phyloP scores from a whole-genome alignment of 2,888 invertebrate species.

The Serripes groenlandicus region DNA sequence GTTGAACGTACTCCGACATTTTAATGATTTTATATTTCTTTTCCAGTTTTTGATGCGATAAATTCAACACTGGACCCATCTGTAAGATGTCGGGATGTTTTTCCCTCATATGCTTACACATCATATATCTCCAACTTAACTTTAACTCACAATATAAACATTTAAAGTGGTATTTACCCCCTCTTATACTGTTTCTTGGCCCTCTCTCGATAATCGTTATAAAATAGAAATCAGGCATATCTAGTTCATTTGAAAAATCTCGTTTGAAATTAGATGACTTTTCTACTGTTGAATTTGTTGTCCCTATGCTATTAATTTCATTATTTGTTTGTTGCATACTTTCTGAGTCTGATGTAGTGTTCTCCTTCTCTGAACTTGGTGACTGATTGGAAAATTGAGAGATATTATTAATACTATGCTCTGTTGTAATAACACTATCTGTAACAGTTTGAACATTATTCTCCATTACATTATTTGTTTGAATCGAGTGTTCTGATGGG shows the following conservation, averaged over 20 bases:
- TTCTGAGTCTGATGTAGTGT: not conserved
- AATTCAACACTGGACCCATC: slow-evolving; percentile 65
- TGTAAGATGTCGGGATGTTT: slow-evolving; percentile 75
- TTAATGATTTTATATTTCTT: slow-evolving; percentile 75
- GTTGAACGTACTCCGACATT: slow-evolving; percentile 76
- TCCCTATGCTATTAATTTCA: not conserved
- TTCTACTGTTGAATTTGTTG: not conserved
- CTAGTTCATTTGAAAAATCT: slow-evolving; percentile 31
- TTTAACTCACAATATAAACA: slow-evolving; percentile 80
- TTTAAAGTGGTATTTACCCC: slow-evolving; percentile 75
- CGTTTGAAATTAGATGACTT: not conserved
- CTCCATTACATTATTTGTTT: not conserved
- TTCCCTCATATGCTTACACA: slow-evolving; percentile 79
- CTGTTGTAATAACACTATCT: too few species aligned
- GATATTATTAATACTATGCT: not conserved
- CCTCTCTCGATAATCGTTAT: slow-evolving; percentile 30
- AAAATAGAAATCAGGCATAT: slow-evolving; percentile 66
- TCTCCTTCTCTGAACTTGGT: not conserved
- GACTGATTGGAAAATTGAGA: not conserved
- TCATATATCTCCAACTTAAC: slow-evolving; percentile 72
- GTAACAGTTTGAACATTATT: not conserved
- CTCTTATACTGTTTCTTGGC: slow-evolving; percentile 40
- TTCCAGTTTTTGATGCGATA: slow-evolving; percentile 37
- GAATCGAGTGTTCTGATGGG: too few species aligned
- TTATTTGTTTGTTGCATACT: not conserved